Evolutionary conservation across 2,888 invertebrate genomes (phyloP).

Genomic region (Habrosyne pyritoides): DNA sequence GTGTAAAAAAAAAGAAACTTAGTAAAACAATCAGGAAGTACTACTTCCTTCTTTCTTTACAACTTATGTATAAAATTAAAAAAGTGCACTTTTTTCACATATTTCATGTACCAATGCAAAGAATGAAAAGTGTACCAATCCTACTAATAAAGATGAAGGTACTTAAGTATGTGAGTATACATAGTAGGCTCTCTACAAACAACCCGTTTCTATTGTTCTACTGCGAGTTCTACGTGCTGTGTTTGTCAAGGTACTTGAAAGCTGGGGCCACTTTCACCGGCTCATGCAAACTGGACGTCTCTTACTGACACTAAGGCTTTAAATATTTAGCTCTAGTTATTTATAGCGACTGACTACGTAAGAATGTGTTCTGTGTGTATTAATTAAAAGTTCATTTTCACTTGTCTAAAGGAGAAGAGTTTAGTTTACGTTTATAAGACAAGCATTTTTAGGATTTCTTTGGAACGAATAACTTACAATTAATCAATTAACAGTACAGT

Average conservation of each 20-base stretch:
- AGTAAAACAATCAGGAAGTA: no score
- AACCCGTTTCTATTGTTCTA: conserved; percentile 49
- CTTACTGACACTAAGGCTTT: conserved; percentile 34
- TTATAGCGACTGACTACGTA: neutral
- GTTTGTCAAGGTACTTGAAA: conserved; percentile 48
- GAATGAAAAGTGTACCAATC: neutral
- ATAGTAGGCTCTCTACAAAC: conserved; percentile 39
- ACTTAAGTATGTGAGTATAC: conserved; percentile 8
- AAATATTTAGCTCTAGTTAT: conserved; percentile 15
- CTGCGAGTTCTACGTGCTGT: conserved; percentile 31
- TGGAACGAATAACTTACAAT: no score
- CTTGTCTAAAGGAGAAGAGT: no score
- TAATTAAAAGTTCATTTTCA: no score
- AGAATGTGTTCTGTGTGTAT: no score
- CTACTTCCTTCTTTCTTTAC: no score
- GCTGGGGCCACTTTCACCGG: conserved; percentile 59
- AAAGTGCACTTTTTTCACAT: no score
- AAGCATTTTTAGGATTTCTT: no score
- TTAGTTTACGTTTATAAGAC: no score
- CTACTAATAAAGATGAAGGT: neutral
- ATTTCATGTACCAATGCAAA: neutral
- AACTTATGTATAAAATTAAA: no score
- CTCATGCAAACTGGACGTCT: conserved; percentile 52
- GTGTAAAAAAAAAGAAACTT: no score
- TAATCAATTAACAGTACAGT: conserved; percentile 9